A percentile compares a stretch with the other conserved stretches of the same genome.
Evolutionary conservation across 2,113 vertebrate species (phyloP).

Genomic region (Alexandromys fortis): DNA sequence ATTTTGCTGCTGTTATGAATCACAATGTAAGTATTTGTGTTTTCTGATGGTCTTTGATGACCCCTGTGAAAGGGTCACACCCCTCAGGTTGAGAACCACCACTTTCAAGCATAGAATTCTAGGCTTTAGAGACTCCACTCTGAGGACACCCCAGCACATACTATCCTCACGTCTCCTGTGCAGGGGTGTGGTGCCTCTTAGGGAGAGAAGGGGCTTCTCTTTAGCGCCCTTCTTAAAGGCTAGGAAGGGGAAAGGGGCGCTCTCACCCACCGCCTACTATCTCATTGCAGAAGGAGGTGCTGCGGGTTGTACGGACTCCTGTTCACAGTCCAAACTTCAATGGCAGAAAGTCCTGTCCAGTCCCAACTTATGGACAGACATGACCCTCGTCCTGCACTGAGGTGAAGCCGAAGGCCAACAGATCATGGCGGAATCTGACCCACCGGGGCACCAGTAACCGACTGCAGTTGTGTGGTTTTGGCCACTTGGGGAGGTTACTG

Average conservation of each 20-base stretch:
- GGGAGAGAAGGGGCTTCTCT: background rate
- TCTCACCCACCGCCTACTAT: rapidly evolving
- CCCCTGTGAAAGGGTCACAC: too few species aligned
- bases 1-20: background rate
- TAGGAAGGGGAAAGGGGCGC: rapidly evolving
- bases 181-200: background rate
- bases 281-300: slow-evolving; percentile 60
- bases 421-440: rapidly evolving
- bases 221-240: background rate
- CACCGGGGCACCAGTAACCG: rapidly evolving
- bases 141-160: too few species aligned
- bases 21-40: background rate
- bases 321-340: slow-evolving; percentile 36
- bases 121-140: background rate
- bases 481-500: background rate
- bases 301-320: rapidly evolving
- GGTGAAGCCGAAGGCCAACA: background rate
- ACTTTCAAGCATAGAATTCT: background rate
- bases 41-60: background rate
- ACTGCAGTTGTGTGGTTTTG: too few species aligned
- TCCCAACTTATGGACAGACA: slow-evolving; percentile 84
- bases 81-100: background rate
- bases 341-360: slow-evolving; percentile 83
- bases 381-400: slow-evolving; percentile 80
- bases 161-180: background rate